Evolutionary conservation across 2,888 invertebrate genomes (phyloP), one percentile per base, ranked within the genome.

Genomic region (Phalangium opilio): DNA sequence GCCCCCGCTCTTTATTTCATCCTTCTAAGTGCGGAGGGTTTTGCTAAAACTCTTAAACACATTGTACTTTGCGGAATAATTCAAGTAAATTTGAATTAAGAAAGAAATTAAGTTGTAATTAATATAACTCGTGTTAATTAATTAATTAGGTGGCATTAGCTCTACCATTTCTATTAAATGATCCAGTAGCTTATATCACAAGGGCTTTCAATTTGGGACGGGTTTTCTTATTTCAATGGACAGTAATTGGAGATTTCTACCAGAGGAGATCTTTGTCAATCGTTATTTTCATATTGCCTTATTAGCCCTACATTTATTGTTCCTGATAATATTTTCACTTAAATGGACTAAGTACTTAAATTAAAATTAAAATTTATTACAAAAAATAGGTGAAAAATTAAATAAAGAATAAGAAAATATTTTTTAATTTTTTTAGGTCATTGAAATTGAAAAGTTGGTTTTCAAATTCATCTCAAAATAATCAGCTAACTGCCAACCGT

Each of bases 221-320:
- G 51, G 77, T 96, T 50, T 99, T 99, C 63, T 79, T 95, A 59
- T 89, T 84, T 63, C 80, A 86, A 61, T 99, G 98, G 98, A 98
- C 96, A 1, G 98, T 99, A 0, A 99, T 67, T 98, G 91, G 76
- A 74, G 93, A 57, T 90, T 96, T 64, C 59, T 98, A 41, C 75
- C 81, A 1, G 75, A 79, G 55, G 73, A 79, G 41, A 58, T 82
- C 20, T 98, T 99, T 70, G 77, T 87, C 58, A 79, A 76, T 66
- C 71, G 74, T 57, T 73, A 73, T 54, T 91, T 99, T 62, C 98
- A 98, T 64, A 53, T 83, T 3, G 66, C 70, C 1, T 71, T 99
- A 2, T 68, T 99, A 11, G 64, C 66, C 0, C 61, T 80, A 36
- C 96, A 93, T 67, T 48, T 90, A 15, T 49, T 75, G 0, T 64